phyloP scores from a whole-genome alignment of 2,113 vertebrate genomes.

The Vulpes vulpes region DNA sequence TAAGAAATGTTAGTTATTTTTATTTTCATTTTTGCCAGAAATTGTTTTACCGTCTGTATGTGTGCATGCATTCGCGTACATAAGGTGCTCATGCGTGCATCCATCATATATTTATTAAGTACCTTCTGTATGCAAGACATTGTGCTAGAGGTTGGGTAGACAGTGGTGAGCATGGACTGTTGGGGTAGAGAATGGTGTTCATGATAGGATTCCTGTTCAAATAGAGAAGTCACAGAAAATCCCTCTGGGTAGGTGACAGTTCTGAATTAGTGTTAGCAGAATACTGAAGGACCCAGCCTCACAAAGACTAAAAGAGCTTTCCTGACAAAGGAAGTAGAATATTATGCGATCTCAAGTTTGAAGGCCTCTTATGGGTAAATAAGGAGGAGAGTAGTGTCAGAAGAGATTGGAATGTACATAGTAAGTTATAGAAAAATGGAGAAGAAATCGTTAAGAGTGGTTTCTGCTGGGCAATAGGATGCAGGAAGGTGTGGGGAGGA shows the following conservation, averaged over 20 bases:
- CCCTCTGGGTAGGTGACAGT: neutral
- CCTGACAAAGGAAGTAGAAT: neutral
- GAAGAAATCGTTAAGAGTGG: neutral
- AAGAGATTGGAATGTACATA: neutral
- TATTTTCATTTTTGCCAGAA: neutral
- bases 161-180: neutral
- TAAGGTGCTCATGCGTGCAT: neutral
- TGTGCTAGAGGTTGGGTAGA: neutral
- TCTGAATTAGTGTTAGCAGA: neutral
- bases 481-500: neutral
- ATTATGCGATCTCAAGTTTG: neutral
- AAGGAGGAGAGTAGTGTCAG: neutral
- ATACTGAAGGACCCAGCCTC: neutral
- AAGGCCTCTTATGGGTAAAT: neutral
- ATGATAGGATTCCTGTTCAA: neutral
- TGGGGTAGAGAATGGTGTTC: neutral
- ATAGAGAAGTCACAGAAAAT: neutral
- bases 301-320: neutral
- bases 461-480: neutral
- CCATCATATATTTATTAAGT: neutral
- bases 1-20: neutral
- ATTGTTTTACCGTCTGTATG: neutral
- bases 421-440: constrained; percentile 11
- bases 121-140: neutral
- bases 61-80: fast-evolving